phyloP scores from a whole-genome alignment of 2,888 invertebrate species.

The Amphiduros pacificus region DNA sequence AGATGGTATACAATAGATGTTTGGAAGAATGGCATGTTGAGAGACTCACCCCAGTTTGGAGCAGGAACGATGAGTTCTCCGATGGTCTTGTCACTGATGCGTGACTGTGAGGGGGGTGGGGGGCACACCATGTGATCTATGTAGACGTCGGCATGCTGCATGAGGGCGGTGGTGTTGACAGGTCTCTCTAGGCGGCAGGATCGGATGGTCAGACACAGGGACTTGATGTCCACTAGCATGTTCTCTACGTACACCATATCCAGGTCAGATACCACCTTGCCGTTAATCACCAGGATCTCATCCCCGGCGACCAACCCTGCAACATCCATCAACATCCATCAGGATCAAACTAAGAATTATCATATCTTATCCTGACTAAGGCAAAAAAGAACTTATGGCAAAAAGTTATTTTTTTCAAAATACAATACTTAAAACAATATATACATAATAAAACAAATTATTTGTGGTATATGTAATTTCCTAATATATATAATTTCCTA shows the following conservation, averaged over 20 bases:
- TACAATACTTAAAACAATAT: too few relatives aligned
- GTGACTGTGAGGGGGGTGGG: constrained; percentile 77
- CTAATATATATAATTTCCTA: too few relatives aligned
- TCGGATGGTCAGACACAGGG: constrained; percentile 95
- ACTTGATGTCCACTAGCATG: constrained; percentile 90
- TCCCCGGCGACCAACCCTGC: constrained; percentile 94
- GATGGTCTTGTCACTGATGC: constrained; percentile 78
- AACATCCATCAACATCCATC: neutral
- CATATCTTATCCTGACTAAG: neutral
- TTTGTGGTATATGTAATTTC: too few relatives aligned
- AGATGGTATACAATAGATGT: too few relatives aligned
- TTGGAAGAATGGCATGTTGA: too few relatives aligned
- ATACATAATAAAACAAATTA: too few relatives aligned
- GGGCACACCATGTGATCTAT: constrained; percentile 95
- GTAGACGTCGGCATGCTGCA: constrained; percentile 89
- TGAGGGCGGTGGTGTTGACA: constrained; percentile 54
- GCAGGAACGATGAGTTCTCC: constrained; percentile 95
- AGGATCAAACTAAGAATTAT: neutral
- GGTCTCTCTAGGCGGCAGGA: constrained; percentile 75
- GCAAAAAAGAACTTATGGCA: neutral
- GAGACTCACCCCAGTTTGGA: constrained; percentile 90
- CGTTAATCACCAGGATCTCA: constrained; percentile 98
- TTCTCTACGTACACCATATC: constrained; percentile 99
- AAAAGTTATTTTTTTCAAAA: neutral
- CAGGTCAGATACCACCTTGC: constrained; percentile 94